Conservation (phyloP, 2,888 invertebrate genomes). For the Melolontha melolontha region DNA sequence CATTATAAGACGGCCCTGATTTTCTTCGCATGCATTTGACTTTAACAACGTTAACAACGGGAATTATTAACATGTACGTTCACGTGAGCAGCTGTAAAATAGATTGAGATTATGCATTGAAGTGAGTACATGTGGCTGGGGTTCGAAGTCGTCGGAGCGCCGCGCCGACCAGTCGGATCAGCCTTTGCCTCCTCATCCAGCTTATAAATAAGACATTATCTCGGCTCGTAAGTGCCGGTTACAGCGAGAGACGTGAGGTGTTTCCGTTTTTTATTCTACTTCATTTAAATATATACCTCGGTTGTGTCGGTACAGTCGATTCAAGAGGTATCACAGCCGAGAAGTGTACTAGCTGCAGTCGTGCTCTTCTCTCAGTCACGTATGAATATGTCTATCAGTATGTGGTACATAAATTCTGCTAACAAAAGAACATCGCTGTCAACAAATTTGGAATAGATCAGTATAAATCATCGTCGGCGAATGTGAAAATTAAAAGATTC, state of each 20-base stretch:
- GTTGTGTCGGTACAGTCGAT: constrained; percentile 50
- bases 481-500: too few species aligned
- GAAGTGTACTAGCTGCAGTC: not conserved
- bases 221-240: constrained; percentile 59
- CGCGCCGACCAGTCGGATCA: constrained; percentile 10
- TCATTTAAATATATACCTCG: constrained; percentile 57
- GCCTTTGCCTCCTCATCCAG: constrained; percentile 26
- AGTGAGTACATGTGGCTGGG: constrained; percentile 13
- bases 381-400: not conserved
- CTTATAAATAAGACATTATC: constrained; percentile 65
- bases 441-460: too few species aligned
- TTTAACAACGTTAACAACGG: not conserved
- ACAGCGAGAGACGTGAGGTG: constrained; percentile 61
- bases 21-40: constrained; percentile 8
- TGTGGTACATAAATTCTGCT: too few species aligned
- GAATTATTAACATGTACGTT: constrained; percentile 37
- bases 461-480: too few species aligned
- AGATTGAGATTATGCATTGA: constrained; percentile 18
- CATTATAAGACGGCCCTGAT: constrained; percentile 5
- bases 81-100: constrained; percentile 37
- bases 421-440: too few species aligned
- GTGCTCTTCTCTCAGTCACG: constrained; percentile 28
- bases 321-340: constrained; percentile 46
- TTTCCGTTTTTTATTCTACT: constrained; percentile 60
- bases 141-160: constrained; percentile 2